Conservation (phyloP, 1,140 invertebrate species). For the Megalopta genalis region DNA sequence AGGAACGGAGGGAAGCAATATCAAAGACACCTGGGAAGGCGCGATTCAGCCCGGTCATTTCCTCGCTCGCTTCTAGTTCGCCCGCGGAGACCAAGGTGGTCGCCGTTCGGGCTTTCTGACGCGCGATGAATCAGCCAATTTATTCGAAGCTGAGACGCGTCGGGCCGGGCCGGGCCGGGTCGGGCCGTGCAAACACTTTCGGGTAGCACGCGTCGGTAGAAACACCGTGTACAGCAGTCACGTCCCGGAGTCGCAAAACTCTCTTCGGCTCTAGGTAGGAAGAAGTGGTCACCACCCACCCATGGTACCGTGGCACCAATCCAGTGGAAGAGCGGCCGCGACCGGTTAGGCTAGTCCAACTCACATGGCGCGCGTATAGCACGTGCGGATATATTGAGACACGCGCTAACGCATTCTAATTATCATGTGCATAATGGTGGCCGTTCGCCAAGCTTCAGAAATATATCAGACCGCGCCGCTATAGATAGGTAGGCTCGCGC, state of each 20-base stretch:
- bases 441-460: conserved; percentile 78
- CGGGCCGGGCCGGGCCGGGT: too few relatives aligned
- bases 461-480: conserved; percentile 75
- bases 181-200: conserved; percentile 7
- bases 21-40: too few relatives aligned
- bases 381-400: conserved; percentile 79
- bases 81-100: conserved; percentile 21
- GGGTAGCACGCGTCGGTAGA: conserved; percentile 36
- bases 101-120: conserved; percentile 49
- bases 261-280: conserved; percentile 31
- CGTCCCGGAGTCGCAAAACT: conserved; percentile 56
- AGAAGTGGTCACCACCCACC: conserved; percentile 68
- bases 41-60: too few relatives aligned
- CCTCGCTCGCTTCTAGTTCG: neutral
- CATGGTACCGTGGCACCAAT: conserved; percentile 2
- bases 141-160: conserved; percentile 64
- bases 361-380: conserved; percentile 58
- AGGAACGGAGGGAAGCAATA: too few relatives aligned
- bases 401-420: conserved; percentile 81
- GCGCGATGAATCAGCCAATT: conserved; percentile 70
- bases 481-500: conserved; percentile 73
- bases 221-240: conserved; percentile 50
- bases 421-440: conserved; percentile 81
- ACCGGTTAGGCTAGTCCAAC: conserved; percentile 29
- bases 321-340: conserved; percentile 13